Evolutionary conservation across 2,113 vertebrate genomes (phyloP).

Genomic region (Phylloscopus trochiloides): DNA sequence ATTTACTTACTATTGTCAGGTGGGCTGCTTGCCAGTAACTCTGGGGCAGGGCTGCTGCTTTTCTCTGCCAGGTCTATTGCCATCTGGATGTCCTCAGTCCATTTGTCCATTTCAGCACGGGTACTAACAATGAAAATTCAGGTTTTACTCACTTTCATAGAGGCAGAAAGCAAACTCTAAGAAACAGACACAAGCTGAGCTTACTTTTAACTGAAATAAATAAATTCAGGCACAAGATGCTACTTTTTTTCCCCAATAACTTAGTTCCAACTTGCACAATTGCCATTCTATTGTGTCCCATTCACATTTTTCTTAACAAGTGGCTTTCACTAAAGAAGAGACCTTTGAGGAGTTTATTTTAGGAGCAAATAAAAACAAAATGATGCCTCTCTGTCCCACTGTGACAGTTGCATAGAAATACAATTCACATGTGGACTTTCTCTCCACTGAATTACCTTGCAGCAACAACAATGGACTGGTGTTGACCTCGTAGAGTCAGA

Average conservation of each 20-base stretch:
- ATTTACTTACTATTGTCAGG: constrained; percentile 88
- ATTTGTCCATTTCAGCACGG: constrained; percentile 89
- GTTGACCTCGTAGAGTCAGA: constrained; percentile 88
- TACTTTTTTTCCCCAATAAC: background rate
- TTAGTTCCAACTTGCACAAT: background rate
- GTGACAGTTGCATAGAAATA: background rate
- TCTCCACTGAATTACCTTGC: constrained; percentile 81
- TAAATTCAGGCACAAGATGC: background rate
- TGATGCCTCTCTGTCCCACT: background rate
- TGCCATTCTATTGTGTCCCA: background rate
- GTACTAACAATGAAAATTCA: constrained; percentile 71
- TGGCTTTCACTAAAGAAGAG: background rate
- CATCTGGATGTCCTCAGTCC: constrained; percentile 92
- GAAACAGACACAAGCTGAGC: background rate
- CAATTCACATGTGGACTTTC: background rate
- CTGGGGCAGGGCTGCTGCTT: constrained; percentile 80
- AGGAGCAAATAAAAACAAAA: background rate
- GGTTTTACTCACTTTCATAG: background rate
- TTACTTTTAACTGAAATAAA: background rate
- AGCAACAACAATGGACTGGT: constrained; percentile 90
- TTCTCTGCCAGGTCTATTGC: constrained; percentile 88
- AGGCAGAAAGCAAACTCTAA: background rate
- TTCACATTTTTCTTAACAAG: background rate
- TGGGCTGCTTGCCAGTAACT: constrained; percentile 81
- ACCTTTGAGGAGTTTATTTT: background rate